phyloP scores from a whole-genome alignment of 2,113 vertebrate genomes.

The Polyodon spathula region DNA sequence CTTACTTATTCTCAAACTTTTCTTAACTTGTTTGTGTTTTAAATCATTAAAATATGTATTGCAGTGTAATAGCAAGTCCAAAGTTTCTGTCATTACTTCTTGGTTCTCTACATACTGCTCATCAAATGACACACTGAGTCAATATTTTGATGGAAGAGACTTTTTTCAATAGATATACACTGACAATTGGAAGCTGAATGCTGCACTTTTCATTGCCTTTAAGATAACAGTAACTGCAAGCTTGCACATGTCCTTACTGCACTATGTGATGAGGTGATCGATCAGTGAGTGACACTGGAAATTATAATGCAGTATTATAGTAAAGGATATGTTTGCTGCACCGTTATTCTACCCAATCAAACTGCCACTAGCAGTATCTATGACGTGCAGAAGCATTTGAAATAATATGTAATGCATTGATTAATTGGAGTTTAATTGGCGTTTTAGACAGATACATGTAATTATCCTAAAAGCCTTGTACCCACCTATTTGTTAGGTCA shows the following conservation, averaged over 20 bases:
- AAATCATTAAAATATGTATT: no score
- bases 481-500: no score
- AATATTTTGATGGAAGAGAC: constrained; percentile 31
- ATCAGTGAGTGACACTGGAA: constrained; percentile 59
- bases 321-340: not conserved
- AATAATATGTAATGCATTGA: no score
- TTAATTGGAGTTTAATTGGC: no score
- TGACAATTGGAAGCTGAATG: constrained; percentile 43
- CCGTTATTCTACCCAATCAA: not conserved
- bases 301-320: constrained; percentile 41
- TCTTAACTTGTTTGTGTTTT: no score
- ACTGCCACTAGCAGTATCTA: no score
- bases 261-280: constrained; percentile 43
- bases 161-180: constrained; percentile 17
- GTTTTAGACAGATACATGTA: no score
- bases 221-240: constrained; percentile 47
- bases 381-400: no score
- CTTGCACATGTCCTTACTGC: constrained; percentile 38
- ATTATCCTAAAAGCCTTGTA: no score
- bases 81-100: no score
- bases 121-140: not conserved
- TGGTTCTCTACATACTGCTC: not conserved
- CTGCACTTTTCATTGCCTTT: constrained; percentile 35
- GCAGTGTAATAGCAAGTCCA: no score
- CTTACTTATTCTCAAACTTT: no score